These are phyloP conservation scores for Drosophila murphyi DNA, from an alignment of 1,140 invertebrate genomes.

Conservation along the genomic window DNA sequence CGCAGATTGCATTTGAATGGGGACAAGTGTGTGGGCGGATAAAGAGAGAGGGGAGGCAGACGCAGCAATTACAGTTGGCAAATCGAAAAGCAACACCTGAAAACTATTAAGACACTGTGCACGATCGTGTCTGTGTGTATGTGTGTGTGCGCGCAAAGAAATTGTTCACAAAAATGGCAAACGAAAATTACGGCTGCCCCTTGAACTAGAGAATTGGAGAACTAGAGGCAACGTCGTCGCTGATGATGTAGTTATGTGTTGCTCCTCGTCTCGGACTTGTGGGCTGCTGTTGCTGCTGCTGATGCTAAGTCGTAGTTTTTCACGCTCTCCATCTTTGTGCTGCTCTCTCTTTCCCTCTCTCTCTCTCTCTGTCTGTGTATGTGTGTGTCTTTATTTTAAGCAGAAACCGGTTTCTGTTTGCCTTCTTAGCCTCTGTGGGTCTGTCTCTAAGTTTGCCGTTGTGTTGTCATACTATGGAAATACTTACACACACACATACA, in stretches of 20 bases:
- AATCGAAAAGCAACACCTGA: conserved; percentile 54
- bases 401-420: conserved; percentile 71
- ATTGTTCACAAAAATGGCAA: conserved; percentile 33
- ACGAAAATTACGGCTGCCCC: conserved; percentile 65
- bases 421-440: conserved; percentile 37
- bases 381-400: conserved; percentile 71
- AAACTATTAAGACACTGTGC: conserved; percentile 56
- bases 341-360: conserved; percentile 29
- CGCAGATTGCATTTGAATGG: conserved; percentile 38
- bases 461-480: conserved; percentile 73
- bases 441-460: conserved; percentile 49
- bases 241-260: conserved; percentile 15
- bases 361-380: conserved; percentile 33
- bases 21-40: conserved; percentile 4
- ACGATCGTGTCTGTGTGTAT: not conserved
- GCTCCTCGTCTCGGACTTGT: conserved; percentile 25
- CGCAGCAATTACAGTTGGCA: conserved; percentile 48
- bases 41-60: conserved; percentile 27
- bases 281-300: conserved; percentile 9
- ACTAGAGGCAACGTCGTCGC: conserved; percentile 33
- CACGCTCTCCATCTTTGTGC: conserved; percentile 67
- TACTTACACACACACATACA: conserved; percentile 44
- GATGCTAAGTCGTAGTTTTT: conserved; percentile 69
- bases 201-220: conserved; percentile 61
- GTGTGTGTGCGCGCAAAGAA: conserved; percentile 18